Percentiles rank a stretch among this genome's conserved stretches.
Conservation (phyloP, 2,113 vertebrate species). For the Cricetomys ansorgei region DNA sequence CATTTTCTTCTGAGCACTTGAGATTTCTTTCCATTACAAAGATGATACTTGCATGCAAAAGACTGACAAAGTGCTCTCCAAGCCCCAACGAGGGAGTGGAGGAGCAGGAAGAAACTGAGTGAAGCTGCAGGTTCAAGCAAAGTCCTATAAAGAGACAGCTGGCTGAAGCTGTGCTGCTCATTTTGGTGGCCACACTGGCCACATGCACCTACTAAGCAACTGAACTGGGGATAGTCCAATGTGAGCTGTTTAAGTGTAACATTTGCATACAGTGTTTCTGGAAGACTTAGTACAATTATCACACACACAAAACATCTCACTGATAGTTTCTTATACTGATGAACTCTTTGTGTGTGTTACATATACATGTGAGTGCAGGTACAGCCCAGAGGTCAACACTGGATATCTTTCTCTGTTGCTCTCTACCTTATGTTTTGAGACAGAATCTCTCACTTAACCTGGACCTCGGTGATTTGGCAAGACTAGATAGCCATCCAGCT, state of each 20-base stretch:
- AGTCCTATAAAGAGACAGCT: background rate
- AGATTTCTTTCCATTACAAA: constrained; percentile 41
- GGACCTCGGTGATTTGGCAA: background rate
- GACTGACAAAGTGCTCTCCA: background rate
- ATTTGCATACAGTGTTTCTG: background rate
- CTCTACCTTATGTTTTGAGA: background rate
- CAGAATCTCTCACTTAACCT: background rate
- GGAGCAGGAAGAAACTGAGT: background rate
- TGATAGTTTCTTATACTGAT: background rate
- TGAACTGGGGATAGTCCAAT: background rate
- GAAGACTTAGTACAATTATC: background rate
- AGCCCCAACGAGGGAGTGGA: background rate
- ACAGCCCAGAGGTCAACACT: background rate
- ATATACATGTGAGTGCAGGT: background rate
- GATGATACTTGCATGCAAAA: constrained; percentile 9
- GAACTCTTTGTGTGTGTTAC: background rate
- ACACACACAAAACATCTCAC: background rate
- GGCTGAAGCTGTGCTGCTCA: background rate
- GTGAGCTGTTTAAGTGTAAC: background rate
- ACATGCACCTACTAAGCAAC: background rate
- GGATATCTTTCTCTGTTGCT: background rate
- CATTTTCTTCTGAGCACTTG: background rate
- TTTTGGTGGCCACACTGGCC: background rate
- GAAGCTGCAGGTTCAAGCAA: background rate
- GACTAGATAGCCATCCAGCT: background rate